Evolutionary conservation across 2,113 vertebrate species (phyloP), one percentile per base, ranked within the genome.

Genomic region (Stegastes partitus): DNA sequence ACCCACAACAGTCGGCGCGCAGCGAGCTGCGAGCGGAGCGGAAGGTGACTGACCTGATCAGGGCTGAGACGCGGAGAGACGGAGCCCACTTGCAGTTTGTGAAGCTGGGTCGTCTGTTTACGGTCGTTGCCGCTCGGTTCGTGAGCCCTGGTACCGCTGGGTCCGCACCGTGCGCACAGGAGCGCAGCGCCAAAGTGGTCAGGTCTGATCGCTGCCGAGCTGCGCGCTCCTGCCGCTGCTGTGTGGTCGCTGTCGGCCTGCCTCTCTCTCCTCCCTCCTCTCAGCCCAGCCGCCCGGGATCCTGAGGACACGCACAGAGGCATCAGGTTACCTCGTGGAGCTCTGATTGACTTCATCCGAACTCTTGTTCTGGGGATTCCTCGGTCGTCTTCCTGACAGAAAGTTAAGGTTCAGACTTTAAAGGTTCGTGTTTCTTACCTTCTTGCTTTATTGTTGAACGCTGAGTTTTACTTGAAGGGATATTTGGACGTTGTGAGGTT

Each of bases 11-110:
- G 57, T n/a, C 39, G 2, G 4, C 53, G 22, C n/a, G 26, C 34
- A n/a, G 16, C 45, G 18, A 3, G 22, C 51, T 8, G 44, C 19
- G 25, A 70, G 22, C 18, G 19, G 28, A 76, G 74, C 59, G 61
- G 82, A 57, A 69, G 80, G 79, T 81, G 79, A 86, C 89, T 91
- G 89, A 89, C 87, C 89, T 89, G 89, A 56, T 62, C 79, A 19
- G 50, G 3, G 70, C 21, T 45, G 65, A 56, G 56, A 15, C 45
- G 58, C 68, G 25, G 34, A 68, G 25, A 77, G 58, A 28, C 23
- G 1, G 19, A 25, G 26, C 31, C 22, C 42, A 4, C 34, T 45
- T 15, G 50, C 11, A 10, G 7, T 50, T 50, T 50, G 7, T 50
- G 22, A 15, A 14, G 65, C 3, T 15, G 26, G 22, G 11, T 34